Evolutionary conservation across 1,140 invertebrate species (phyloP).

Genomic region (Psilanteris sp.): DNA sequence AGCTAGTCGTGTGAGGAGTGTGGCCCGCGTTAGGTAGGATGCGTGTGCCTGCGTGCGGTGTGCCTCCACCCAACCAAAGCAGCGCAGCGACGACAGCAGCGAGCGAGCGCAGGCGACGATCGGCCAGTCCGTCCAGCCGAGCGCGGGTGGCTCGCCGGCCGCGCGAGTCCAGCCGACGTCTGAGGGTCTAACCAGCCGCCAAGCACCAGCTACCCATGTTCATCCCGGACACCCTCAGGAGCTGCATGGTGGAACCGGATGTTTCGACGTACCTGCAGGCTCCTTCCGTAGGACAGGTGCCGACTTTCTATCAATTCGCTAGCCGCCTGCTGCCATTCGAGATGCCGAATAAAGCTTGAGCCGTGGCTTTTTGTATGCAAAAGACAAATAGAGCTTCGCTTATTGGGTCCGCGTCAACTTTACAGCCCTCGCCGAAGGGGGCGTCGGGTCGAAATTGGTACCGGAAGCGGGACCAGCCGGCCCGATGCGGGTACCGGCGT

Average conservation of each 20-base stretch:
- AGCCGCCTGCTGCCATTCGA: constrained; percentile 20
- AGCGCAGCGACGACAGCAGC: constrained; percentile 24
- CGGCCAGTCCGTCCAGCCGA: constrained; percentile 37
- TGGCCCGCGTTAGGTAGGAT: constrained; percentile 78
- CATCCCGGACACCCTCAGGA: constrained; percentile 88
- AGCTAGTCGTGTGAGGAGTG: constrained; percentile 73
- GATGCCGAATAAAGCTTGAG: too few species aligned
- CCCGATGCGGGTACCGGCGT: too few species aligned
- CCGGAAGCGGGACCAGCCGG: too few species aligned
- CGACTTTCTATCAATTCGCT: constrained; percentile 28
- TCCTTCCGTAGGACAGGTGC: constrained; percentile 89
- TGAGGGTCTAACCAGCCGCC: constrained; percentile 59
- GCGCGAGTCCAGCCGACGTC: constrained; percentile 22
- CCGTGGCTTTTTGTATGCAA: too few species aligned
- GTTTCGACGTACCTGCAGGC: constrained; percentile 89
- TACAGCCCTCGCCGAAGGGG: too few species aligned
- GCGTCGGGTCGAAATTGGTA: too few species aligned
- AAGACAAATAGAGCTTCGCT: too few species aligned
- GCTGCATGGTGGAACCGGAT: constrained; percentile 92
- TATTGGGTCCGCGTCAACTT: too few species aligned
- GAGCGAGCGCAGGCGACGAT: not conserved
- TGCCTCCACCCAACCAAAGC: constrained; percentile 70
- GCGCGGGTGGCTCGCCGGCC: constrained; percentile 13
- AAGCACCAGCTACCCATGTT: constrained; percentile 84
- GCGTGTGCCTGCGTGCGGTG: constrained; percentile 79